Percentiles rank a stretch among this genome's conserved stretches.
These are phyloP conservation scores for Crossaster papposus DNA, from an alignment of 53 echinoderm and acorn worm species.

Conservation along the genomic window DNA sequence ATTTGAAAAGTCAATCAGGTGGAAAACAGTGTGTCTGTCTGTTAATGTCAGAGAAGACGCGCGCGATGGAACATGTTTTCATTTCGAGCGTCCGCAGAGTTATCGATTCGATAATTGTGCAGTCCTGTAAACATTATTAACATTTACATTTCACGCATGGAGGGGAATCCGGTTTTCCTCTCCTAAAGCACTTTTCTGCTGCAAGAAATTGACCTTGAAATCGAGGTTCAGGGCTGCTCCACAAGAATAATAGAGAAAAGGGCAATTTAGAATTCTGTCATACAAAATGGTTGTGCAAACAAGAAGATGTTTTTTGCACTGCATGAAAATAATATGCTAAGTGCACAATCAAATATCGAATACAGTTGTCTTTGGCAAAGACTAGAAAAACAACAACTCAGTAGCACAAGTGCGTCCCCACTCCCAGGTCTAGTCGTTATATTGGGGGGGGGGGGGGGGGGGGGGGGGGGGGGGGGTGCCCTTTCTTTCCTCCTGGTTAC, in stretches of 20 bases:
- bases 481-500: background rate
- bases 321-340: too few relatives aligned
- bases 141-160: constrained; percentile 8
- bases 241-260: background rate
- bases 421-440: background rate
- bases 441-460: background rate
- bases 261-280: background rate
- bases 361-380: background rate
- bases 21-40: background rate
- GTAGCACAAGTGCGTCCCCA: background rate
- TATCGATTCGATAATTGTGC: constrained; percentile 10
- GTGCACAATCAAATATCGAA: too few relatives aligned
- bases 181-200: too few relatives aligned
- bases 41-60: background rate
- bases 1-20: background rate
- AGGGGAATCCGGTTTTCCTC: background rate
- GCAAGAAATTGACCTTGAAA: constrained; percentile 13
- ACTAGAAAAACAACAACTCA: too few relatives aligned
- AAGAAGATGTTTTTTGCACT: too few relatives aligned
- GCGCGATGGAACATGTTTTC: background rate
- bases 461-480: background rate
- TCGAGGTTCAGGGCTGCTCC: background rate
- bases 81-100: background rate
- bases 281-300: too few relatives aligned
- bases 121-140: background rate